Evolutionary conservation across 2,113 vertebrate genomes (phyloP), one percentile per base, ranked within the genome.

Genomic region (Serinus canaria): DNA sequence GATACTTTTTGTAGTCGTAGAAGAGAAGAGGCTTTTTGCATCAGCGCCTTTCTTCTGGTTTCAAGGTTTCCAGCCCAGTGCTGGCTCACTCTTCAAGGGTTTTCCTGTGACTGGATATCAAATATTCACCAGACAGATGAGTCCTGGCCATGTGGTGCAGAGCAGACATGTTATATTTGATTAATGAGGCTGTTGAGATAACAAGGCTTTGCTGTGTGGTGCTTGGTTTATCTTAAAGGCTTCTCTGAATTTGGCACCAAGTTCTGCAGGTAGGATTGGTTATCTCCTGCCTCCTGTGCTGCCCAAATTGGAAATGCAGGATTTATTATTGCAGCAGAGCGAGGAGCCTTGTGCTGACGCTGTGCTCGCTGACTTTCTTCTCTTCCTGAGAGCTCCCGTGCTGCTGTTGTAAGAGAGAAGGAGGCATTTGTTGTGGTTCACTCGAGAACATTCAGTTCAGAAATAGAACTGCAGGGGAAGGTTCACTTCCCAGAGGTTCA

Each of bases 361-460:
- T 20, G 22, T 83, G 56, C 52, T 88, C 21, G 7, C 14, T 63
- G 79, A 78, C 68, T 90, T 79, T 52, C 20, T 69, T 23, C 47
- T 35, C 75, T 58, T 30, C 21, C 72, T 59, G 67, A 59, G 52
- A 64, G 67, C 59, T 94, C 81, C 33, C 7, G 7, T 59, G 67
- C 79, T 88, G 82, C 82, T 93, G 55, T 31, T 87, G 64, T 25
- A 46, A 80, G 93, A 93, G 72, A 89, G 60, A 27, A 75, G 62
- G 86, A 93, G 86, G 53, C 37, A 90, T 95, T 95, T 94, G 85
- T 93, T 97, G 90, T 90, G 88, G 90, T 73, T 96, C 80, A 73
- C 80, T 85, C 7, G 23, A 89, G 94, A 97, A 92, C 92, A 81
- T 87, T 89, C 69, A 69, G 85, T 90, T 93, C 95, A 92, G 60